Base-by-base conservation (phyloP, 2,797 vertebrate genomes). In the Parauchenoglanis ngamensis region DNA sequence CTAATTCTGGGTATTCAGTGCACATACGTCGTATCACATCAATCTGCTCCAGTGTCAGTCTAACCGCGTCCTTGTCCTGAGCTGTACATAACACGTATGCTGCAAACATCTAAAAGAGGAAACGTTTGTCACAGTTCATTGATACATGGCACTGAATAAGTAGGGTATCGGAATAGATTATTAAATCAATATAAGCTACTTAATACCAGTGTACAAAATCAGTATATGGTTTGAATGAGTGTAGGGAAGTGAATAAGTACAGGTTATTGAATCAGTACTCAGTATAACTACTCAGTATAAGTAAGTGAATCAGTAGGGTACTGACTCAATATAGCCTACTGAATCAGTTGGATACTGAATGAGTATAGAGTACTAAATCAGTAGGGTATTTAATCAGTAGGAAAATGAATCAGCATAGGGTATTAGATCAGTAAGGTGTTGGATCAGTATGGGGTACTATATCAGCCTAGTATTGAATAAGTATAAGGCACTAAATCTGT, bases 11-110 rank as follows among this genome's bases (percentile, higher is more conserved):
- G 77, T 97, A 96, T 92, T 95, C 94, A 40, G 93, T 92, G 91
- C 98, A 99, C 94, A 99, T 96, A 70, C 95, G 96, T 89, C 91
- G 96, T 90, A 99, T 93, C 85, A 97, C 92, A 91, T 99, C 97
- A 4, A 99, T 96, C 91, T 99, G 98, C 91, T 99, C 98, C 95
- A 99, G 91, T 3, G 97, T 97, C 91, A 99, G 95, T 88, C 96
- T 96, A 63, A 99, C 95, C 1, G 97, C 97, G 87, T 99, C 98
- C 92, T 95, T 96, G 57, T 97, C 93, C 92, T 99, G 98, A 88
- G 98, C 96, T 19, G 93, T 93, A 93, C 97, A 99, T 88, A 97
- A 88, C 91, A 98, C 94, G 78, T 97, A 98, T 28, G 95, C 97
- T 0, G 97, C 95, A 96, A 98, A 99, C 94, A 99, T 95, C 98